Evolutionary conservation across 1,140 invertebrate species (phyloP).

Genomic region (Leptinotarsa defecta): DNA sequence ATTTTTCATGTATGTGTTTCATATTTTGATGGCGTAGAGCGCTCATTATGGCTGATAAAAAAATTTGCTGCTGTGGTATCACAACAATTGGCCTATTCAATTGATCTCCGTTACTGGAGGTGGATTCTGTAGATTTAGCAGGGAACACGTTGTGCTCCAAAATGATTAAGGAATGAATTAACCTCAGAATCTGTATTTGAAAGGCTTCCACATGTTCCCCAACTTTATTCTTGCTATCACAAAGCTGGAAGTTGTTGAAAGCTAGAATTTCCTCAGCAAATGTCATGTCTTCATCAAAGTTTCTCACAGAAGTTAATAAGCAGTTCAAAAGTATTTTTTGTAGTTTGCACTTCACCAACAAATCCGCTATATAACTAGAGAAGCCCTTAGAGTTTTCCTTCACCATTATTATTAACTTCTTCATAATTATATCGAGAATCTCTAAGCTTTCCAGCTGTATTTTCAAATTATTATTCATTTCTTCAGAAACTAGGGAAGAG

Average conservation of each 20-base stretch:
- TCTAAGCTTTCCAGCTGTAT: constrained; percentile 79
- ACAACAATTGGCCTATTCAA: constrained; percentile 67
- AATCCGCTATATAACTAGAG: constrained; percentile 80
- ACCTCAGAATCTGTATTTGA: constrained; percentile 75
- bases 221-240: constrained; percentile 64
- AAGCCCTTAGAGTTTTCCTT: constrained; percentile 81
- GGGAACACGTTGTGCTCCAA: constrained; percentile 72
- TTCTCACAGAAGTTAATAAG: constrained; percentile 75
- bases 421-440: constrained; percentile 76
- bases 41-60: constrained; percentile 79
- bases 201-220: constrained; percentile 76
- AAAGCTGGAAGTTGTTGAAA: constrained; percentile 75
- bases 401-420: constrained; percentile 80
- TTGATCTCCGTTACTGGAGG: constrained; percentile 56
- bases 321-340: constrained; percentile 89
- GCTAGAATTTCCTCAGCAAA: constrained; percentile 83
- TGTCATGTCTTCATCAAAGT: constrained; percentile 62
- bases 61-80: constrained; percentile 84
- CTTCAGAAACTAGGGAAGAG: constrained; percentile 70
- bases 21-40: constrained; percentile 70
- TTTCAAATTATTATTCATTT: constrained; percentile 76
- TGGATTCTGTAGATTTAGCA: background rate
- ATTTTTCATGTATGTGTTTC: constrained; percentile 77
- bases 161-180: constrained; percentile 76
- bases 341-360: constrained; percentile 81